Conservation (phyloP, 1,140 invertebrate species). For the Mylabris phalerata region DNA sequence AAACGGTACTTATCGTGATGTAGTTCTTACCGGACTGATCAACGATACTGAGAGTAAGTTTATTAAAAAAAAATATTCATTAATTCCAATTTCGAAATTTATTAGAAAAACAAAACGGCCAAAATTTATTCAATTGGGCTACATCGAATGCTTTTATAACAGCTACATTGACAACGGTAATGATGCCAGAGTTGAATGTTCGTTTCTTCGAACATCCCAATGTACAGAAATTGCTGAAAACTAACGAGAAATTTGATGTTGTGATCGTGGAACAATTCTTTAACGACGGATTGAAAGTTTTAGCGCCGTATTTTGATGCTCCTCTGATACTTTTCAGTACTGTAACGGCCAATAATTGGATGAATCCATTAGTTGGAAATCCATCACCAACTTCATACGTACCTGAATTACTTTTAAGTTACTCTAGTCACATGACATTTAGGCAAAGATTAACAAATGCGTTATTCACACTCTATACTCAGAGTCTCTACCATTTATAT, state of each 20-base stretch:
- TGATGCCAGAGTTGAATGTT: conserved; percentile 3
- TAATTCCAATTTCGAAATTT: neutral
- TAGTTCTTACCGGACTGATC: conserved; percentile 6
- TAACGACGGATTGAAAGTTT: conserved; percentile 41
- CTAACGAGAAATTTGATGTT: conserved; percentile 43
- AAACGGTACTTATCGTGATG: conserved; percentile 18
- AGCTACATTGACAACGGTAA: neutral
- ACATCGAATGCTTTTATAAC: neutral
- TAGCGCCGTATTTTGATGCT: conserved; percentile 40
- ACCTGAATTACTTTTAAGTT: conserved; percentile 30
- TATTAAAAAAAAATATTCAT: neutral
- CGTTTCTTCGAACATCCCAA: conserved; percentile 10
- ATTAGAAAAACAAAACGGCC: neutral
- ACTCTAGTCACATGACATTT: conserved; percentile 43
- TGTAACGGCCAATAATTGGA: conserved; percentile 27
- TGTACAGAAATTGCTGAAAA: conserved; percentile 22
- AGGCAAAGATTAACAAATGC: conserved; percentile 42
- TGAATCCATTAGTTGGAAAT: conserved; percentile 37
- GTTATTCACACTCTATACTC: conserved; percentile 13
- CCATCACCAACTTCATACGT: conserved; percentile 38
- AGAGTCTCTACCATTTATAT: conserved; percentile 12
- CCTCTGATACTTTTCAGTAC: conserved; percentile 42
- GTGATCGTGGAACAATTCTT: conserved; percentile 45
- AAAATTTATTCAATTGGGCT: conserved; percentile 9
- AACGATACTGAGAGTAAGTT: neutral